Conservation (phyloP, 2,888 invertebrate species). For the Argyra leucocephala region DNA sequence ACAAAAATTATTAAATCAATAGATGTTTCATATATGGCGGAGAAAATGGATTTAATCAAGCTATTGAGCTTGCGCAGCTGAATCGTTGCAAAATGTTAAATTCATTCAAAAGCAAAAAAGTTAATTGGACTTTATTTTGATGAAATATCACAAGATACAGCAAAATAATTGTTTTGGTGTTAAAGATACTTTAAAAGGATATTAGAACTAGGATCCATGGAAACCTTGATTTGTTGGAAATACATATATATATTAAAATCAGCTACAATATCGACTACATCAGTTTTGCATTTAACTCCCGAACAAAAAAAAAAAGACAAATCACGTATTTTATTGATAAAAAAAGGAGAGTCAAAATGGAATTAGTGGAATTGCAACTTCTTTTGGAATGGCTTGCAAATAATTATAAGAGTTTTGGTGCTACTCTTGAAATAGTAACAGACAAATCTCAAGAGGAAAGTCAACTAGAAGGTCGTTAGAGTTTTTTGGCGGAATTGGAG, state of each 20-base stretch:
- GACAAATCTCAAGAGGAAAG: constrained; percentile 99
- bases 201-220: constrained; percentile 93
- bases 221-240: constrained; percentile 99
- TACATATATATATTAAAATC: constrained; percentile 96
- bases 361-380: constrained; percentile 94
- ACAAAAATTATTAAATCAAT: constrained; percentile 96
- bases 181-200: constrained; percentile 93
- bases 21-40: constrained; percentile 98
- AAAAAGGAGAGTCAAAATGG: constrained; percentile 89
- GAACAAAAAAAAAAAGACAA: constrained; percentile 99
- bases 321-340: constrained; percentile 95
- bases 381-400: constrained; percentile 99
- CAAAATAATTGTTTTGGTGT: constrained; percentile 99
- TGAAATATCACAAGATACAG: constrained; percentile 81
- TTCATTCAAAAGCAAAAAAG: constrained; percentile 99
- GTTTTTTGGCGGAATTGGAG: constrained; percentile 99
- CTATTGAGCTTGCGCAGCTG: constrained; percentile 98
- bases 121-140: constrained; percentile 83
- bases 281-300: constrained; percentile 88
- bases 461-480: constrained; percentile 95
- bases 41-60: constrained; percentile 99
- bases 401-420: constrained; percentile 98
- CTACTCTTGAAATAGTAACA: constrained; percentile 97
- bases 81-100: constrained; percentile 97
- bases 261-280: constrained; percentile 58